These are phyloP conservation scores for Macroglossus sobrinus DNA, from an alignment of 2,113 vertebrate genomes.

Conservation along the genomic window DNA sequence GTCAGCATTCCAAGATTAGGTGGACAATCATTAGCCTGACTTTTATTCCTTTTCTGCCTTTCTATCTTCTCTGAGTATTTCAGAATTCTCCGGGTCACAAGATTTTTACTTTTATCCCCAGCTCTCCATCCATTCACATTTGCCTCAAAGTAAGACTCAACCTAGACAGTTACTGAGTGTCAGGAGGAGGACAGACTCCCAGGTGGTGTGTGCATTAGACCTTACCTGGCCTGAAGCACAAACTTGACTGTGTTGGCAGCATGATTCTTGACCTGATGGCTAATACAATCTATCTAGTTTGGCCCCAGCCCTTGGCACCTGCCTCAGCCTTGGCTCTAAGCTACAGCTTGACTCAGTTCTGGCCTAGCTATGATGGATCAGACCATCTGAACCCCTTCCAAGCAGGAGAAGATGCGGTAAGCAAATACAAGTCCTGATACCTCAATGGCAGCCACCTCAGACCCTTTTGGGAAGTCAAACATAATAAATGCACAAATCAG, in stretches of 20 bases:
- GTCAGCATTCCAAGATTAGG: neutral
- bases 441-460: neutral
- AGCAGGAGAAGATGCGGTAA: neutral
- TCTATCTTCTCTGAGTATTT: neutral
- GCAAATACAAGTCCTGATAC: neutral
- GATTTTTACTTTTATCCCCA: neutral
- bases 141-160: neutral
- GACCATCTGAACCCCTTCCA: neutral
- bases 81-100: neutral
- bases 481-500: neutral
- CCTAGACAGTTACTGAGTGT: neutral
- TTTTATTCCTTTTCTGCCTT: neutral
- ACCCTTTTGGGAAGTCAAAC: neutral
- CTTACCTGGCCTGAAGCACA: neutral
- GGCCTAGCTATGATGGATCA: neutral
- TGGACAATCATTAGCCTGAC: neutral
- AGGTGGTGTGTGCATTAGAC: too few relatives aligned
- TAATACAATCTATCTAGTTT: neutral
- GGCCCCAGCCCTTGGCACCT: neutral
- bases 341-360: neutral
- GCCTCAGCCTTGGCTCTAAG: neutral
- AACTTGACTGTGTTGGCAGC: neutral
- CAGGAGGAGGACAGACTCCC: neutral
- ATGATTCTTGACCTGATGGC: neutral
- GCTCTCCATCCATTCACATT: neutral